Base-by-base conservation (phyloP, 2,113 vertebrate species). In the Nothocercus julius region DNA sequence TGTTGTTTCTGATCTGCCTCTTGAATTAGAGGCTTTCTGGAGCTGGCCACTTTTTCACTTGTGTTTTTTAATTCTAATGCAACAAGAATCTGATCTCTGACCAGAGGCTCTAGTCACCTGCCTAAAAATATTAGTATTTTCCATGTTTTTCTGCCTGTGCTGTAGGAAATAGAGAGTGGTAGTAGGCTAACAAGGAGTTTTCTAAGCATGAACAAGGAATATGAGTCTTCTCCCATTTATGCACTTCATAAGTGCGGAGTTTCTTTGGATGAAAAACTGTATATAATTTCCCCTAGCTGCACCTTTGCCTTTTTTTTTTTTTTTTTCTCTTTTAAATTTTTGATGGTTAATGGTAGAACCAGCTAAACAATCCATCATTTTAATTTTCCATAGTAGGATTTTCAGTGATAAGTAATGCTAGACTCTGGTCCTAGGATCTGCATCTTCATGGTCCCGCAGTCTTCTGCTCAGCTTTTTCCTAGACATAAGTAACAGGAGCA, bases 371-470 rank as follows among this genome's bases (percentile, higher is more conserved):
- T n/a, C 34, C 25, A 27, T 73, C 36, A 20, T 32, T 76, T 38
- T 45, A 36, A 18, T 49, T 80, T 34, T 53, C 8, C 8, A 5
- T 0, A 5, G 38, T 61, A 44, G n/a, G 2, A 0, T 30, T 88
- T 63, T 77, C 63, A 16, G 68, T 4, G 5, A 2, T 1, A 61
- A 53, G 25, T 47, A 19, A 22, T 49, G 49, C 49, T 24, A 49
- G 49, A 49, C 49, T 11, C 34, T 19, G 28, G 24, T 61, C 32
- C 25, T 13, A 30, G 42, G n/a, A 38, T 61, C 59, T 25, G 32
- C 1, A 36, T 49, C 21, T 30, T 63, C n/a, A 28, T 40, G 44
- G 74, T 1, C 3, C 0, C 2, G 22, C 45, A 44, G 9, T 11
- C 28, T 74, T 36, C 40, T 4, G 4, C 30, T n/a, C 7, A 0